Base-by-base conservation (phyloP, 2,888 invertebrate species). In the Ommatoiulus sabulosus region DNA sequence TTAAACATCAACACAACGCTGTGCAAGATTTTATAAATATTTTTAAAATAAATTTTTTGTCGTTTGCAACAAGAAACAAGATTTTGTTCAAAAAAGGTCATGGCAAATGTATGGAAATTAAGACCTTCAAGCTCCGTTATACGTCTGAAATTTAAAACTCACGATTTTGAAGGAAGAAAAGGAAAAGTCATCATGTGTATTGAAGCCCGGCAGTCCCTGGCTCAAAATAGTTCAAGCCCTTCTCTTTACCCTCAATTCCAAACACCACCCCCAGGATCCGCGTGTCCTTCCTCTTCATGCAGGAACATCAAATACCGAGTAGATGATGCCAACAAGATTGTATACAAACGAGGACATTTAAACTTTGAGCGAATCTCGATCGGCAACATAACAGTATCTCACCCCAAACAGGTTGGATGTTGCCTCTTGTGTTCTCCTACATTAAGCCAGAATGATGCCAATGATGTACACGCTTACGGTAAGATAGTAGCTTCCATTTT, bases 271-370 rank as follows among this genome's bases (percentile, higher is more conserved):
- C 85, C 85, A 85, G 24, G 4, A 72, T 24, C 72, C 24, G 20
- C 72, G 2, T 44, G 85, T 44, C 85, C 85, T 85, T 44, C 46
- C 85, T 44, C 20, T 85, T 44, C 85, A n/a, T n/a, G n/a, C n/a
- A 85, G 85, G 6, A 85, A 44, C 85, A 85, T 85, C 85, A 85
- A 44, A 85, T 85, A 46, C 46, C 44, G 44, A 85, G 8, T 44
- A 85, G 46, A 85, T 85, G 85, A 44, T 44, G 85, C 85, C 85
- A 85, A 46, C 85, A 44, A 46, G 46, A 46, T 44, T 85, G 44
- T 44, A 44, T 85, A 85, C 46, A 85, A 85, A 85, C 46, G 85
- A 85, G 85, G 85, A 85, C 85, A 46, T 44, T 85, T 85, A 46
- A 85, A 72, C 72, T 72, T 72, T 24, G 72, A 72, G 72, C 72